Base-by-base conservation (phyloP, 1,140 invertebrate species). In the Drosophila azteca region DNA sequence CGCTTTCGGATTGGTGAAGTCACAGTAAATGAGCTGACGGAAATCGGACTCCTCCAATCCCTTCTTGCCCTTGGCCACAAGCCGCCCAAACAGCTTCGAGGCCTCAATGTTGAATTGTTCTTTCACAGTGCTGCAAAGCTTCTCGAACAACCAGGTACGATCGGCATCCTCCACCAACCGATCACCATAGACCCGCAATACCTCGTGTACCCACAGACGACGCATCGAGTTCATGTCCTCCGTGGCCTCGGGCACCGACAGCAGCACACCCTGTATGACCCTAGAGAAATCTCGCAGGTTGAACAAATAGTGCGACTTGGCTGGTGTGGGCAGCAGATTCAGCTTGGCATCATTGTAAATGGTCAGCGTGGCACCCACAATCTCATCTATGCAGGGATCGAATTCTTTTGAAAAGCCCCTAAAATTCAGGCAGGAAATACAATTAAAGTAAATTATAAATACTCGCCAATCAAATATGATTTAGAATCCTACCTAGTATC, bases 331-430 rank as follows among this genome's bases (percentile, higher is more conserved):
- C 48, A 99, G 92, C 20, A 99, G 93, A 93, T 97, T 95, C 7
- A 93, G 81, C 73, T 97, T 94, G 66, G 97, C 96, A 79, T 95
- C 92, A 90, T 98, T 97, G 91, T 99, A 99, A 2, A 99, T 94
- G 55, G 95, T 94, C 46, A 99, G 92, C 4, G 98, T 99, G 0
- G 96, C 97, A 22, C 93, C 89, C 1, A 99, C 97, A 49, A 99
- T 94, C 92, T 99, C 95, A 71, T 97, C 95, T 50, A 98, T 97
- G 78, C 96, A 97, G 0, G 97, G 96, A 93, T 98, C 97, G 92
- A 99, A 99, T 64, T 98, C 97, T 92, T 98, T 98, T 45, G 96
- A 96, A 93, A 99, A 99, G 44, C 97, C 97, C 92, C 97, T 95
- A 80, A 57, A 24, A 24, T n/a, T 51, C 4, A 39, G 35, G 11